A percentile compares a stretch with the other conserved stretches of the same genome.
These are phyloP conservation scores for Villa cingulata DNA, from an alignment of 2,888 invertebrate genomes.

Conservation along the genomic window DNA sequence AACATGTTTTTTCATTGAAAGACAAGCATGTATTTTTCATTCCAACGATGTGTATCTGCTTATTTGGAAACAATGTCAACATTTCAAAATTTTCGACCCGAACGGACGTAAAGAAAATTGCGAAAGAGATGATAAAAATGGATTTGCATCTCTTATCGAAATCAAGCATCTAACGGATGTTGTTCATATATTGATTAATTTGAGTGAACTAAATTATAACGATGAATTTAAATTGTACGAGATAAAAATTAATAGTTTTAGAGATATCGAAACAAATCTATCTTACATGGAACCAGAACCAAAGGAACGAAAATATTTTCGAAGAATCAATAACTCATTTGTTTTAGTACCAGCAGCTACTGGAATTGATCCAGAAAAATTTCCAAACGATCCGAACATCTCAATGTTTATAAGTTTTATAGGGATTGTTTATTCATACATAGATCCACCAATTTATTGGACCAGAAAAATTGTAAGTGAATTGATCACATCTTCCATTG, in stretches of 20 bases:
- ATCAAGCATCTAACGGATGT: slow-evolving; percentile 25
- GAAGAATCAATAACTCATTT: not conserved
- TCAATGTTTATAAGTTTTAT: slow-evolving; percentile 45
- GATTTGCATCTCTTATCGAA: slow-evolving; percentile 40
- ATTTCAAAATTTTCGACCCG: slow-evolving; percentile 50
- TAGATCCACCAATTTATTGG: slow-evolving; percentile 52
- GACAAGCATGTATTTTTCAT: slow-evolving; percentile 23
- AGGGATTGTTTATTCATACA: slow-evolving; percentile 49
- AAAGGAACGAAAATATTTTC: not conserved
- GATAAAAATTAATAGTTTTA: slow-evolving; percentile 17
- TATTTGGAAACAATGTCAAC: slow-evolving; percentile 40
- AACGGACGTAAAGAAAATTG: slow-evolving; percentile 29
- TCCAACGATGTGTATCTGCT: slow-evolving; percentile 23
- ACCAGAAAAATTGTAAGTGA: slow-evolving; percentile 44
- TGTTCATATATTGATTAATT: slow-evolving; percentile 26
- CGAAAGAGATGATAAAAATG: slow-evolving; percentile 27
- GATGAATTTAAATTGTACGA: slow-evolving; percentile 27
- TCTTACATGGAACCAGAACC: too few species aligned
- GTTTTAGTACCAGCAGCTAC: not conserved
- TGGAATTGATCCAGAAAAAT: not conserved
- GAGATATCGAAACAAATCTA: not conserved
- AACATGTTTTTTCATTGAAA: slow-evolving; percentile 24
- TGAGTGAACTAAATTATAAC: slow-evolving; percentile 18
- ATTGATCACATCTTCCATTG: slow-evolving; percentile 24
- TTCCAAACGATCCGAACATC: slow-evolving; percentile 18